phyloP scores from a whole-genome alignment of 2,888 invertebrate species.

The Thera britannica region DNA sequence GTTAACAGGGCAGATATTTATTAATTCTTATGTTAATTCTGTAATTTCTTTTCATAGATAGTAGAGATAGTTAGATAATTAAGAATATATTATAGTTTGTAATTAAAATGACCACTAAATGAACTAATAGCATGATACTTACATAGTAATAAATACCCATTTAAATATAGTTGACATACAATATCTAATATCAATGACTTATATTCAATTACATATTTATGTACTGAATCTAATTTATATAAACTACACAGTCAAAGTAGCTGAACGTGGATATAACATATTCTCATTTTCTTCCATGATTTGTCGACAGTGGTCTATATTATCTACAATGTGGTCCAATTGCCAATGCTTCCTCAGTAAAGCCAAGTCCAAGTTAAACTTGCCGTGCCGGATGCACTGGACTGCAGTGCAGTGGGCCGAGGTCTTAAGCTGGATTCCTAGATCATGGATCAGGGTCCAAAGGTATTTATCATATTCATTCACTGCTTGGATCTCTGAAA shows the following conservation, averaged over 20 bases:
- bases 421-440: slow-evolving; percentile 91
- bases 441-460: slow-evolving; percentile 90
- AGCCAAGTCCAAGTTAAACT: slow-evolving; percentile 90
- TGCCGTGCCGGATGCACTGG: slow-evolving; percentile 92
- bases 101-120: too few species aligned
- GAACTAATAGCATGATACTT: too few species aligned
- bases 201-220: slow-evolving; percentile 6
- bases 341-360: slow-evolving; percentile 93
- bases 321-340: slow-evolving; percentile 87
- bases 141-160: too few species aligned
- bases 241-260: slow-evolving; percentile 51
- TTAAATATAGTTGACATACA: too few species aligned
- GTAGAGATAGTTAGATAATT: too few species aligned
- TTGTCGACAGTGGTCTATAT: slow-evolving; percentile 84
- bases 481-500: slow-evolving; percentile 92
- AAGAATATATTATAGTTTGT: too few species aligned
- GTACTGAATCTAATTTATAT: slow-evolving; percentile 21
- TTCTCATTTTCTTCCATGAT: slow-evolving; percentile 80
- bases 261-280: slow-evolving; percentile 71
- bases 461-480: slow-evolving; percentile 94
- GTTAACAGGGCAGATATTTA: too few species aligned
- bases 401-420: slow-evolving; percentile 92
- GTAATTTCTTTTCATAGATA: too few species aligned
- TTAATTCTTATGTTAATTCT: too few species aligned
- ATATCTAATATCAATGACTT: too few species aligned